Evolutionary conservation across 92 coral and sea anemone species (phyloP).

Genomic region (Palythoa grandis): DNA sequence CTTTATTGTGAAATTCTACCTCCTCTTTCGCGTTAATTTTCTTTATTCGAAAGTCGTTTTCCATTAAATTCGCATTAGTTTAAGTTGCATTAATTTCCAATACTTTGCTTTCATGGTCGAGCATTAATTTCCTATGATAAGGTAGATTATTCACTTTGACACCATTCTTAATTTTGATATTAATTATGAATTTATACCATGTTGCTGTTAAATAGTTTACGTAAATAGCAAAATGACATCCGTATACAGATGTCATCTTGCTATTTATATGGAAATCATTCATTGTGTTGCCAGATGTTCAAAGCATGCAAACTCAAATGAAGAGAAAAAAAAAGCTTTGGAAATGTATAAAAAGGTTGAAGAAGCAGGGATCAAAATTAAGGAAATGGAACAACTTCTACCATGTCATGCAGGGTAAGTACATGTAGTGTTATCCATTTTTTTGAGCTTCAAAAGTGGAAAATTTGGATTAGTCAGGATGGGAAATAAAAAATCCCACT

Average conservation of each 20-base stretch:
- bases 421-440: background rate
- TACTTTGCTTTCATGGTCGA: no score
- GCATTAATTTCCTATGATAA: no score
- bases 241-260: no score
- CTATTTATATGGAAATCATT: background rate
- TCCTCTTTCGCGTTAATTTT: no score
- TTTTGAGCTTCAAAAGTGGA: background rate
- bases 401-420: slow-evolving; percentile 87
- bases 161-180: no score
- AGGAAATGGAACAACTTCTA: slow-evolving; percentile 76
- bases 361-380: slow-evolving; percentile 73
- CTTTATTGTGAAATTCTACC: no score
- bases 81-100: no score
- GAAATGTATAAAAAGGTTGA: slow-evolving; percentile 70
- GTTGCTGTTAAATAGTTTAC: background rate
- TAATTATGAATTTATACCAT: no score
- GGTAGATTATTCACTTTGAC: no score
- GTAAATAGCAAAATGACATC: background rate
- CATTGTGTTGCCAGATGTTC: slow-evolving; percentile 50
- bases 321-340: slow-evolving; percentile 56
- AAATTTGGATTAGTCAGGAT: background rate
- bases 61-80: no score
- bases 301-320: slow-evolving; percentile 58
- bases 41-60: no score
- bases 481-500: background rate